These are phyloP conservation scores for Argya squamiceps DNA, from an alignment of 2,797 vertebrate species.

Conservation along the genomic window DNA sequence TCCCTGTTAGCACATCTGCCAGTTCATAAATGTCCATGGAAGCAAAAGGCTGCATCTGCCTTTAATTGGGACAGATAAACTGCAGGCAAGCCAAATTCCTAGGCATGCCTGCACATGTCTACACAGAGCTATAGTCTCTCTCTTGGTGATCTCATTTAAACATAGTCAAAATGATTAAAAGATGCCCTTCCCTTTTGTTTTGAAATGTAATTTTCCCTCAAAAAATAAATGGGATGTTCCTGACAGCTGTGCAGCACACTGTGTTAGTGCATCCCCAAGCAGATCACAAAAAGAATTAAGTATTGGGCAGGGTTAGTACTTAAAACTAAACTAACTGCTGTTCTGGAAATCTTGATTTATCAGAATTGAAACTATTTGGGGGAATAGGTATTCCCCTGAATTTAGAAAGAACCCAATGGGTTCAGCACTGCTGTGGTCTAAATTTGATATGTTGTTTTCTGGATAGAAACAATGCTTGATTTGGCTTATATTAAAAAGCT, in stretches of 20 bases:
- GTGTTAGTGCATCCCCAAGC: not conserved
- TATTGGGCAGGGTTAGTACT: not conserved
- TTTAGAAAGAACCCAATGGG: not conserved
- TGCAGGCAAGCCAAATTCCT: constrained; percentile 42
- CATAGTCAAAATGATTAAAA: not conserved
- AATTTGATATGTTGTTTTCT: constrained; percentile 9
- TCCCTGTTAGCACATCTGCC: not conserved
- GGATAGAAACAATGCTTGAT: constrained; percentile 22
- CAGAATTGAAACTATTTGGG: not conserved
- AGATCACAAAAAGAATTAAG: not conserved
- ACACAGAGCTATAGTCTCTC: not conserved
- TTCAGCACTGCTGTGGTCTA: constrained; percentile 5
- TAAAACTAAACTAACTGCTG: not conserved
- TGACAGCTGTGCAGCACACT: not conserved
- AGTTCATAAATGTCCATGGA: not conserved
- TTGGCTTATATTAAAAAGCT: constrained; percentile 9
- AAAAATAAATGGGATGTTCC: not conserved
- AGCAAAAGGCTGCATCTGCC: constrained; percentile 37
- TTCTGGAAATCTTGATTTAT: not conserved
- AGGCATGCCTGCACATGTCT: constrained; percentile 15
- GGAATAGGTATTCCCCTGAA: not conserved
- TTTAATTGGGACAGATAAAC: constrained; percentile 38
- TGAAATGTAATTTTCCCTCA: not conserved
- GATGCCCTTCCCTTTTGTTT: not conserved
- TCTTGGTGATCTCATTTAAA: constrained; percentile 29